A percentile compares a stretch with the other conserved stretches of the same genome.
phyloP scores from a whole-genome alignment of 2,113 vertebrate genomes.

The Bos javanicus region DNA sequence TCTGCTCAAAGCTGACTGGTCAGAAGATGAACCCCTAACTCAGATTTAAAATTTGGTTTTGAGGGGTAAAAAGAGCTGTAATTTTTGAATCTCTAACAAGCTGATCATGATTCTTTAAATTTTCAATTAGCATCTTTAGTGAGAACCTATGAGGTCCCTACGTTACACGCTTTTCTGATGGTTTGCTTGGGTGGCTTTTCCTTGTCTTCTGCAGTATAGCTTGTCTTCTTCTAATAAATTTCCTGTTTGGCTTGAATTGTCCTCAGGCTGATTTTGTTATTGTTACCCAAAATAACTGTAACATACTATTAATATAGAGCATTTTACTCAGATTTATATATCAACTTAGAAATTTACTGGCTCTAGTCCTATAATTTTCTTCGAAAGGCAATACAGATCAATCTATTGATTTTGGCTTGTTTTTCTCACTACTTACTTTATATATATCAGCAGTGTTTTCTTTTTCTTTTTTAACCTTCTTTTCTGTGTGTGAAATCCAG shows the following conservation, averaged over 20 bases:
- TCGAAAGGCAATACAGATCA: not conserved
- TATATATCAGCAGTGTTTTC: not conserved
- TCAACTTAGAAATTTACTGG: not conserved
- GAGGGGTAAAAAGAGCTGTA: not conserved
- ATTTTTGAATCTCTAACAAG: not conserved
- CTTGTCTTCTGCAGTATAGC: not conserved
- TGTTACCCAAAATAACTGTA: not conserved
- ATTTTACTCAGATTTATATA: not conserved
- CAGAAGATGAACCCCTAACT: not conserved
- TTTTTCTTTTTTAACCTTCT: not conserved
- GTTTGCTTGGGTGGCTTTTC: not conserved
- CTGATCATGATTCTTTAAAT: not conserved
- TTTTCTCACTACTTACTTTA: not conserved
- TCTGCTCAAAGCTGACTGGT: not conserved
- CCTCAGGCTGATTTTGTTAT: not conserved
- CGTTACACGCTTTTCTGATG: not conserved
- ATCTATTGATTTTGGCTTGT: not conserved
- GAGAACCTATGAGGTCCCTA: not conserved
- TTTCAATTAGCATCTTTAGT: not conserved
- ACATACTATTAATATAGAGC: not conserved
- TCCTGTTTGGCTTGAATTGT: not conserved
- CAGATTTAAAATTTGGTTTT: not conserved
- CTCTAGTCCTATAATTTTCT: not conserved
- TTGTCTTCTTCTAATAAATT: not conserved
- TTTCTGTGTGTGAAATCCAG: not conserved